Base-by-base conservation (phyloP, 2,888 invertebrate species). In the Tupiocoris notatus region DNA sequence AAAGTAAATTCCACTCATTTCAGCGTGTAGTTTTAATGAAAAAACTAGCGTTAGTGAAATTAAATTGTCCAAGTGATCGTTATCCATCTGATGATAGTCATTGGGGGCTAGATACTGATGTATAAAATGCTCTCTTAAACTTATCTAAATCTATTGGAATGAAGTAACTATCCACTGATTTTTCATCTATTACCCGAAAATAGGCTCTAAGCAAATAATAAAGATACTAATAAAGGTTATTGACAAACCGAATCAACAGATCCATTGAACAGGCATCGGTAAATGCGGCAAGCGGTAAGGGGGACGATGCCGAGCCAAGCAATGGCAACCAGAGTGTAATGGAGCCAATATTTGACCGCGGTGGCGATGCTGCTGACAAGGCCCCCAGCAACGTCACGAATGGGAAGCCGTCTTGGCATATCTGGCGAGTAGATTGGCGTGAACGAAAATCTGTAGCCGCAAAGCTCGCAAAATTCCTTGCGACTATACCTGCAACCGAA, bases 391-490 rank as follows among this genome's bases (percentile, higher is more conserved):
- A 99, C 93, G 84, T 98, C 98, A 80, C 91, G 89, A 25, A 99
- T 86, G 0, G 99, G 99, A 81, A 99, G 86, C 78, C 98, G 89
- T 78, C 97, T 90, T n/a, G 99, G 99, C 99, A 99, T 99, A 84
- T 99, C 98, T 24, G 98, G 96, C n/a, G 98, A 96, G 85, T 99
- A 99, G 81, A 99, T 98, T 24, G 99, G 99, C 83, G 96, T 96
- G 83, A 99, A 99, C 1, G 96, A 95, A 85, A 98, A 99, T 78
- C 80, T 75, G 85, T 99, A 95, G 79, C 97, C 95, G 85, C 98
- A 99, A 80, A 99, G 86, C 85, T 99, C 99, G 86, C 99, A 99
- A 83, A 95, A 97, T 85, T 99, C 98, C 86, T 98, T 98, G 81
- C 96, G 90, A 79, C 97, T 98, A 85, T 99, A 98, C 25, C 73